These are phyloP conservation scores for Stegastes partitus DNA, from an alignment of 2,113 vertebrate genomes.

Conservation along the genomic window DNA sequence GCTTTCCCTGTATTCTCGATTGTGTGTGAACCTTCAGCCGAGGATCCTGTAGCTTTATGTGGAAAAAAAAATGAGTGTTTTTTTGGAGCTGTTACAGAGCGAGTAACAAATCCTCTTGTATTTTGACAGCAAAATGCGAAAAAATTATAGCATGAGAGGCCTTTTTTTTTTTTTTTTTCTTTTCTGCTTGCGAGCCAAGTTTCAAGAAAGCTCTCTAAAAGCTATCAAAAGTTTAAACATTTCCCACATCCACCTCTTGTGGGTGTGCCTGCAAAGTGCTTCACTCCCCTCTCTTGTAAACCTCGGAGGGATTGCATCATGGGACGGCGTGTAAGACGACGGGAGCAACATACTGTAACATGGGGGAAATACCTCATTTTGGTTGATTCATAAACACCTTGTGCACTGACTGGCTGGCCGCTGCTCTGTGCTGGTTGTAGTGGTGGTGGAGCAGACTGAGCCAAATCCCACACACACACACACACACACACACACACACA, in stretches of 20 bases:
- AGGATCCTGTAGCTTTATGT: conserved; percentile 27
- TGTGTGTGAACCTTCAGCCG: conserved; percentile 56
- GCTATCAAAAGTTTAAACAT: conserved; percentile 74
- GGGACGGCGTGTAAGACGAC: conserved; percentile 65
- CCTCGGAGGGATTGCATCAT: conserved; percentile 76
- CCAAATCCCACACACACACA: conserved; percentile 41
- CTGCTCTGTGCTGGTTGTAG: conserved; percentile 41
- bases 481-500: conserved; percentile 34
- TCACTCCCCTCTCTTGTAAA: conserved; percentile 66
- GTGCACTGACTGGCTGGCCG: conserved; percentile 41
- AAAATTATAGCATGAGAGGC: conserved; percentile 27
- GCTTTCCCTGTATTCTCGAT: conserved; percentile 71
- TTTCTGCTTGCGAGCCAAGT: conserved; percentile 36
- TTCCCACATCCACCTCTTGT: conserved; percentile 70
- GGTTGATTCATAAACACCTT: conserved; percentile 79
- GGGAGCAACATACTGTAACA: conserved; percentile 74
- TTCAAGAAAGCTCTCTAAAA: conserved; percentile 71
- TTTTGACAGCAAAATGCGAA: conserved; percentile 48
- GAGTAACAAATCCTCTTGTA: conserved; percentile 29
- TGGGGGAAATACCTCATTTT: conserved; percentile 76
- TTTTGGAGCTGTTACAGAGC: conserved; percentile 38
- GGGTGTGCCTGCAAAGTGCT: conserved; percentile 78
- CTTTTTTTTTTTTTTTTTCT: conserved; percentile 38
- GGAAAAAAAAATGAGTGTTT: conserved; percentile 9
- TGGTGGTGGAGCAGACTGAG: conserved; percentile 34